These are phyloP conservation scores for Macrotus californicus DNA, from an alignment of 2,113 vertebrate genomes.

Conservation along the genomic window DNA sequence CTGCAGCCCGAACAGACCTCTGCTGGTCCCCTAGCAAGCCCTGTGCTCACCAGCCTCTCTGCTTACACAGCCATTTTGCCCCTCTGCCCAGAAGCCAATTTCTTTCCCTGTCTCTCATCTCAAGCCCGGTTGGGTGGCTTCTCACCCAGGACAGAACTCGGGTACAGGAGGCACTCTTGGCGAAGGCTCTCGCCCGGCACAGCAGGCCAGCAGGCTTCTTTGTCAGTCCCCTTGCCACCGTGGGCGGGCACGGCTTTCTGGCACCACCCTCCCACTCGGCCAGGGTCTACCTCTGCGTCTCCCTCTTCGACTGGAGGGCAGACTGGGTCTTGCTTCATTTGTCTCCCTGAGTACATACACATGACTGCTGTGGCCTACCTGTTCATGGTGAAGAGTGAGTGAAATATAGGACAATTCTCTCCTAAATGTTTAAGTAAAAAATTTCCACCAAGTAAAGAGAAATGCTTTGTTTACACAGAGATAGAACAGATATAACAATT, in stretches of 20 bases:
- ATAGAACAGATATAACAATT: neutral
- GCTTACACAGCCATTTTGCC: neutral
- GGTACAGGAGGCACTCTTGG: neutral
- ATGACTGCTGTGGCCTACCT: neutral
- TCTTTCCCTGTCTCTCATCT: neutral
- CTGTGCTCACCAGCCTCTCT: neutral
- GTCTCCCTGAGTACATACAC: too few species aligned
- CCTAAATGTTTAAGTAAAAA: neutral
- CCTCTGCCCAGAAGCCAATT: neutral
- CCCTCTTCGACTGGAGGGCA: neutral
- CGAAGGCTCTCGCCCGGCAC: neutral
- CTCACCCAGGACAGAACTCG: neutral
- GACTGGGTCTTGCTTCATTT: neutral
- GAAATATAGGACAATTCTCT: neutral
- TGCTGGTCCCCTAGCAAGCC: neutral
- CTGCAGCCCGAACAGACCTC: neutral
- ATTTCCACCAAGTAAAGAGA: neutral
- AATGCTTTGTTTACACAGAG: neutral
- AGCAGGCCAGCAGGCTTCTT: neutral
- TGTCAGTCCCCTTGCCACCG: too few species aligned
- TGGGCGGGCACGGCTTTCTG: too few species aligned
- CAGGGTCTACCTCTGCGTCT: neutral
- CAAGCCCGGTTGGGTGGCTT: neutral
- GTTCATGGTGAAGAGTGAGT: neutral
- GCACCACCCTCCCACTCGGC: too few species aligned